These are phyloP conservation scores for Monopterus albus DNA, from an alignment of 2,113 vertebrate species.

Conservation along the genomic window DNA sequence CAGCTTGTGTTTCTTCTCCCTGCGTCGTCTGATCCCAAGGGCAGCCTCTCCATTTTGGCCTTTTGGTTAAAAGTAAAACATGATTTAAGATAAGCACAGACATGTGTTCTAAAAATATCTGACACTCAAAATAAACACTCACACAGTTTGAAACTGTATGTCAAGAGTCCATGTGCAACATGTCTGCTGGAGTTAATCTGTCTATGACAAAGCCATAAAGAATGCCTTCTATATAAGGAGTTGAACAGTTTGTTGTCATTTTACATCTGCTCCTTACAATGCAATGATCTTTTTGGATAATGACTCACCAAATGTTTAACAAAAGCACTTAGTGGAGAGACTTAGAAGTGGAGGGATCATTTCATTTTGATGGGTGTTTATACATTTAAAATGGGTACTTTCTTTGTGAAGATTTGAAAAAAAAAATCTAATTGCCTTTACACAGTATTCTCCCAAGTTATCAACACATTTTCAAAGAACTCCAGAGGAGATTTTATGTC, in stretches of 20 bases:
- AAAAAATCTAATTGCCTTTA: too few relatives aligned
- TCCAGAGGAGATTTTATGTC: neutral
- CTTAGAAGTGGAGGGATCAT: neutral
- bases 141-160: constrained; percentile 10
- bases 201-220: constrained; percentile 55
- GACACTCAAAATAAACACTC: constrained; percentile 36
- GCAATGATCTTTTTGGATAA: neutral
- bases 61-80: constrained; percentile 30
- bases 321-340: neutral
- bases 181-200: constrained; percentile 33
- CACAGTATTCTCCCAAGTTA: too few relatives aligned
- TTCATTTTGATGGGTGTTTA: too few relatives aligned
- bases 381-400: too few relatives aligned
- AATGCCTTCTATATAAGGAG: constrained; percentile 64
- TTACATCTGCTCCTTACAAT: neutral
- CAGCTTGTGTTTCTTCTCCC: constrained; percentile 29
- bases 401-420: too few relatives aligned
- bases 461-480: too few relatives aligned
- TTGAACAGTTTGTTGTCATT: constrained; percentile 10
- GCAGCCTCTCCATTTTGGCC: constrained; percentile 18
- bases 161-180: constrained; percentile 19
- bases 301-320: neutral
- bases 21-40: constrained; percentile 19
- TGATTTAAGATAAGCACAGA: constrained; percentile 38
- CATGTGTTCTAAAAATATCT: constrained; percentile 55